Evolutionary conservation across 2,888 invertebrate species (phyloP), one percentile per base, ranked within the genome.

Genomic region (Drosophila mimetica): DNA sequence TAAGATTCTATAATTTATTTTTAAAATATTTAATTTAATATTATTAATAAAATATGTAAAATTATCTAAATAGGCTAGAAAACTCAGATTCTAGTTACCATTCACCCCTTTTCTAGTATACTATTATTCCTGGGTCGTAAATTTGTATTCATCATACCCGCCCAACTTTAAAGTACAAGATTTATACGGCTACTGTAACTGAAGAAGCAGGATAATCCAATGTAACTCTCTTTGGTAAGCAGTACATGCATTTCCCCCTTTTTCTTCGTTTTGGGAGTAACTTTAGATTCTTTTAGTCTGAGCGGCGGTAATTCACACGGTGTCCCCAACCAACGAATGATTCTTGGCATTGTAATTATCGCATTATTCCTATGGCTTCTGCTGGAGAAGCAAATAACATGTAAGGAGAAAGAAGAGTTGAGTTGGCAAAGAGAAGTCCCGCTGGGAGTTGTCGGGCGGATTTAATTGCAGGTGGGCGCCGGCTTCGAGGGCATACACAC

Each of bases 291-390:
- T 30, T 22, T 32, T 36, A 46, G 55, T 47, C 53, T 53, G 47
- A 20, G 59, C 58, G 61, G 74, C 67, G 64, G 79, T 76, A 75
- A 77, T 80, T 83, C 84, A 83, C 79, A 83, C 77, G 80, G 71
- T 69, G 44, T 46, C 37, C 44, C 44, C 44, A 65, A 14, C 71
- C 60, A 54, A 51, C 70, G 57, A 75, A 74, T 77, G 81, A 74
- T 82, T 78, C 81, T 77, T 66, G 75, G 64, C 77, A 85, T 82
- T 82, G 86, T 79, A 85, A 85, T 87, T 88, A 86, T 75, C 84
- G 79, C 74, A 88, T 85, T 86, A 74, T 66, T 82, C 74, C 76
- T 88, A 89, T 78, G 88, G 88, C 88, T 88, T 89, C 88, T 28
- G 63, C 73, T 57, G 54, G 44, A 57, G 37, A 36, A 64, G 25